These are phyloP conservation scores for Crotophaga sulcirostris DNA, from an alignment of 2,113 vertebrate species.

Conservation along the genomic window DNA sequence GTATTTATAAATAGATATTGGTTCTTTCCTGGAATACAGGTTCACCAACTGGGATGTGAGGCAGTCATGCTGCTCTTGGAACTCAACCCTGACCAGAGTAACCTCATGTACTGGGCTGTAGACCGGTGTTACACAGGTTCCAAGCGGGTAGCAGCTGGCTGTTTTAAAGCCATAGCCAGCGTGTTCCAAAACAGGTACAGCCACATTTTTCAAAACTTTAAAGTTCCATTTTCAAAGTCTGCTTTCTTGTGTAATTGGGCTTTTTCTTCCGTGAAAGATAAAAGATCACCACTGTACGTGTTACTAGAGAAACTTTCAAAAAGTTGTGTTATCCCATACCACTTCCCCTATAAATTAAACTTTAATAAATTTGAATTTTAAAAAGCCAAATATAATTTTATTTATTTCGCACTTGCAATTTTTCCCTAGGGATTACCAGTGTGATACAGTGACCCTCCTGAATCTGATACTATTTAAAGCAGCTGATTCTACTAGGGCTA, in stretches of 20 bases:
- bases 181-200: slow-evolving; percentile 96
- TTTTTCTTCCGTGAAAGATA: background rate
- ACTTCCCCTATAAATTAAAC: background rate
- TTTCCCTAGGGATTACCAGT: slow-evolving; percentile 92
- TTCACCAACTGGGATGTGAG: slow-evolving; percentile 96
- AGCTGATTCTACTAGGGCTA: slow-evolving; percentile 93
- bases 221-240: background rate
- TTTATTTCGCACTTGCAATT: slow-evolving; percentile 11
- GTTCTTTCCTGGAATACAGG: slow-evolving; percentile 70
- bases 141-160: slow-evolving; percentile 90
- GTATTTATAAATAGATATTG: background rate
- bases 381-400: background rate
- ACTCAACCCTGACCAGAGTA: slow-evolving; percentile 97
- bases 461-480: slow-evolving; percentile 99
- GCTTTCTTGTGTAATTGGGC: background rate
- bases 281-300: background rate
- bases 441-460: slow-evolving; percentile 97
- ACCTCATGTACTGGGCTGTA: slow-evolving; percentile 98
- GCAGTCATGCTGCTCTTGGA: slow-evolving; percentile 95
- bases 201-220: background rate
- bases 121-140: slow-evolving; percentile 98
- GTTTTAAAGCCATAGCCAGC: slow-evolving; percentile 95
- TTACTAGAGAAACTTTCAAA: background rate
- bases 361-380: background rate
- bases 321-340: background rate